These are phyloP conservation scores for Aradophagus sp. DNA, from an alignment of 1,140 invertebrate species.

Conservation along the genomic window DNA sequence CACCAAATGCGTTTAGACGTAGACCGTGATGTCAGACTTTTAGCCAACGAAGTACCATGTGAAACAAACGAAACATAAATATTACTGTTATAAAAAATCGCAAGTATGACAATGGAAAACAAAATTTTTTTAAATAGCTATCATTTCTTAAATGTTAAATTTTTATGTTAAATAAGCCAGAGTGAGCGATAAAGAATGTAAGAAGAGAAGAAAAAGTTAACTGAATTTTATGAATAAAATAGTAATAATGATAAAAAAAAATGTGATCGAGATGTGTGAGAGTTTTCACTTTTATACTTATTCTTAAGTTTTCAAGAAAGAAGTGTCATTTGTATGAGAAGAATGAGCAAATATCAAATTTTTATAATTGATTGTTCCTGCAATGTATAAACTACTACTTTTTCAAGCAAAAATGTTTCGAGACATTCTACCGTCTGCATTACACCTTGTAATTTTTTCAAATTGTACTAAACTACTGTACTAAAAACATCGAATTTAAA, in stretches of 20 bases:
- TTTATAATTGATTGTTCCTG: too few species aligned
- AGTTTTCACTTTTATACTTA: conserved; percentile 37
- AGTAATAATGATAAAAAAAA: conserved; percentile 12
- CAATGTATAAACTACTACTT: too few species aligned
- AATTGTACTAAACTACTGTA: too few species aligned
- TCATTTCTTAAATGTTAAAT: conserved; percentile 16
- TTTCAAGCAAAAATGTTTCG: too few species aligned
- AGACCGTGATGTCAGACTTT: conserved; percentile 68
- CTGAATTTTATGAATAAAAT: neutral
- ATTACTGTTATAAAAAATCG: conserved; percentile 3
- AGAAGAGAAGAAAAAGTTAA: neutral
- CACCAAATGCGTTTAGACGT: conserved; percentile 61
- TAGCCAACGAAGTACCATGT: conserved; percentile 54
- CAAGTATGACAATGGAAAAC: conserved; percentile 11
- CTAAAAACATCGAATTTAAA: too few species aligned
- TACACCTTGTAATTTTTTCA: too few species aligned
- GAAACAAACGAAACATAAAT: conserved; percentile 13
- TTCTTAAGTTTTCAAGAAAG: conserved; percentile 26
- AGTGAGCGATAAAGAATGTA: conserved; percentile 1
- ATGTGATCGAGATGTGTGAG: conserved; percentile 10
- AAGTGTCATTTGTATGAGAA: conserved; percentile 13
- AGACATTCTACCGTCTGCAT: too few species aligned
- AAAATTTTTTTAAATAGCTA: conserved; percentile 18
- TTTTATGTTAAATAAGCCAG: conserved; percentile 17
- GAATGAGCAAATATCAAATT: conserved; percentile 31